These are phyloP conservation scores for Drosophila nr. perissopoda DNA, from an alignment of 2,888 invertebrate species.

Conservation along the genomic window DNA sequence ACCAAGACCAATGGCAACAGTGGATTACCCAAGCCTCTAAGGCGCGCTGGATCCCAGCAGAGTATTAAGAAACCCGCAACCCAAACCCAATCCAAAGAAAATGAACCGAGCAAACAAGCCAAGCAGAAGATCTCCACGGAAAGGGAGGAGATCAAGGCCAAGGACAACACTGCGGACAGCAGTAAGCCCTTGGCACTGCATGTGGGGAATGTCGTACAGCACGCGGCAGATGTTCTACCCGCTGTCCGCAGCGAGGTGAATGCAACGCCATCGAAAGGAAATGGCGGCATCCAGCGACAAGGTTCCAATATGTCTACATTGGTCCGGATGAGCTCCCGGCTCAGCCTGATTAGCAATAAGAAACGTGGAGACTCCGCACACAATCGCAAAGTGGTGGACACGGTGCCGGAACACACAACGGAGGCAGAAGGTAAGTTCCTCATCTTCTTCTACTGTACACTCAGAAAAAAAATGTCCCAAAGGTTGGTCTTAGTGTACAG, in stretches of 20 bases:
- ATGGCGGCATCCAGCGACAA: conserved; percentile 65
- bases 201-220: conserved; percentile 69
- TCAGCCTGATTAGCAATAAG: conserved; percentile 80
- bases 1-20: conserved; percentile 53
- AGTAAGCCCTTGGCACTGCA: conserved; percentile 60
- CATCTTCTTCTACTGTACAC: neutral
- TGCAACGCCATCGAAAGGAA: conserved; percentile 32
- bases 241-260: conserved; percentile 59
- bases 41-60: conserved; percentile 24
- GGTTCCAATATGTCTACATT: conserved; percentile 76
- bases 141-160: conserved; percentile 30
- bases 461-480: neutral
- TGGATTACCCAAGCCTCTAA: conserved; percentile 20
- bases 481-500: too few relatives aligned
- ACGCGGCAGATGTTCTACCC: conserved; percentile 70
- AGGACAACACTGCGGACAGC: conserved; percentile 26
- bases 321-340: conserved; percentile 81
- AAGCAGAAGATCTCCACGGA: conserved; percentile 36
- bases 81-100: conserved; percentile 14
- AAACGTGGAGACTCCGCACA: conserved; percentile 82
- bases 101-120: conserved; percentile 7
- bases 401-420: conserved; percentile 52
- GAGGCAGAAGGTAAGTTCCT: conserved; percentile 57
- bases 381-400: conserved; percentile 66
- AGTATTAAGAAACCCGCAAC: conserved; percentile 37